Evolutionary conservation across 2,113 vertebrate genomes (phyloP).

Genomic region (Lepus europaeus): DNA sequence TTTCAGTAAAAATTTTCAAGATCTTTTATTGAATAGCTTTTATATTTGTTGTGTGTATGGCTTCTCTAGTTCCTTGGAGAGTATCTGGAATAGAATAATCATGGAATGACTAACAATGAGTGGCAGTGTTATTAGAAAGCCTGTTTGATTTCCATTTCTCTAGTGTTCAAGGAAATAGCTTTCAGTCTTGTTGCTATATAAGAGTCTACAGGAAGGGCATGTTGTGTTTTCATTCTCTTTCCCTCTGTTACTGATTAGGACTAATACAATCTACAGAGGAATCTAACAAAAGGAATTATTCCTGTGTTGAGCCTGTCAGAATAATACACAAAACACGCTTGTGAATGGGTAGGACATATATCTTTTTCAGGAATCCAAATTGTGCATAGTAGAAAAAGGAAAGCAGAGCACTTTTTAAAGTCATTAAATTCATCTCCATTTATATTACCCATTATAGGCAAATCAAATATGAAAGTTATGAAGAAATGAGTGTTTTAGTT

Average conservation of each 20-base stretch:
- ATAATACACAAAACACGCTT: background rate
- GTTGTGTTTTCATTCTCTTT: conserved; percentile 20
- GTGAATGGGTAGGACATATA: background rate
- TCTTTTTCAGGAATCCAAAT: background rate
- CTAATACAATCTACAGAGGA: background rate
- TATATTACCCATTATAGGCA: background rate
- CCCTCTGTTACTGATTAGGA: background rate
- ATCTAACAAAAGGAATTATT: background rate
- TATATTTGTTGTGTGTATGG: background rate
- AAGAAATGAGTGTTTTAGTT: background rate
- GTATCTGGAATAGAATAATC: background rate
- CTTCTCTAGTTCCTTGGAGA: background rate
- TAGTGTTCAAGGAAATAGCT: background rate
- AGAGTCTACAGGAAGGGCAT: background rate
- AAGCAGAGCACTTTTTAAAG: background rate
- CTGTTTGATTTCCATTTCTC: background rate
- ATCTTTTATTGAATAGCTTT: background rate
- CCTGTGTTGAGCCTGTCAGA: background rate
- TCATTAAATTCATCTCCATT: background rate
- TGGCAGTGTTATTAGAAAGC: background rate
- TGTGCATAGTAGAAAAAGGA: background rate
- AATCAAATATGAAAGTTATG: background rate
- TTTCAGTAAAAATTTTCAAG: too few relatives aligned
- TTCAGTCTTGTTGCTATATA: background rate
- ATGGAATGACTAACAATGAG: background rate